A percentile compares a stretch with the other conserved stretches of the same genome.
Evolutionary conservation across 1,140 invertebrate species (phyloP).

Genomic region (Apocrypta bakeri): DNA sequence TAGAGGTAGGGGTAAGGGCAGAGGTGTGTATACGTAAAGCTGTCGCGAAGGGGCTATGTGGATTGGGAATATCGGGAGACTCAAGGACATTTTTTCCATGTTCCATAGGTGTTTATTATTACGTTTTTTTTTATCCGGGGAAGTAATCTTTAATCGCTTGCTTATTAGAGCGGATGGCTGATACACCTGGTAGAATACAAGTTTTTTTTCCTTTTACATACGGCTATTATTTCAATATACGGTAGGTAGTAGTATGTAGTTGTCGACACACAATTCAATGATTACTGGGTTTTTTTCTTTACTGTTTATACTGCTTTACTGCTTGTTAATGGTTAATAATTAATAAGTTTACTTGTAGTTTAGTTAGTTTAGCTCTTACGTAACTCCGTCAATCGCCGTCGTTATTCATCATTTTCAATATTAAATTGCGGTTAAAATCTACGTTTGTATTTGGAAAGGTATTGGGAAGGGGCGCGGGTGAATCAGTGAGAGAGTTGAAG

Average conservation of each 20-base stretch:
- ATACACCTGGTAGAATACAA: constrained; percentile 76
- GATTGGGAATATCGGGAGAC: constrained; percentile 44
- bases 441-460: constrained; percentile 67
- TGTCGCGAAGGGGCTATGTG: constrained; percentile 38
- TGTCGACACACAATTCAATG: constrained; percentile 76
- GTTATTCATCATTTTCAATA: constrained; percentile 67
- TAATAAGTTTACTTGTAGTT: constrained; percentile 76
- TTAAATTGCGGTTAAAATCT: constrained; percentile 72
- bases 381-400: constrained; percentile 68
- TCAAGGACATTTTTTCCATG: constrained; percentile 55
- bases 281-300: constrained; percentile 71
- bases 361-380: constrained; percentile 75
- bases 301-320: constrained; percentile 75
- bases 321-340: constrained; percentile 75
- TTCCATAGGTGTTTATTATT: constrained; percentile 47
- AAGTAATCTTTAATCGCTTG: constrained; percentile 72
- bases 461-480: constrained; percentile 35
- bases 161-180: constrained; percentile 75
- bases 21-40: background rate
- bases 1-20: background rate
- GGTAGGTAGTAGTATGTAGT: constrained; percentile 76
- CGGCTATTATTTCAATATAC: constrained; percentile 76
- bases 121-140: constrained; percentile 57
- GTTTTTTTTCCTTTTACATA: constrained; percentile 74
- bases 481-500: too few relatives aligned